Conservation (phyloP, 2,113 vertebrate genomes). For the Cebus imitator region DNA sequence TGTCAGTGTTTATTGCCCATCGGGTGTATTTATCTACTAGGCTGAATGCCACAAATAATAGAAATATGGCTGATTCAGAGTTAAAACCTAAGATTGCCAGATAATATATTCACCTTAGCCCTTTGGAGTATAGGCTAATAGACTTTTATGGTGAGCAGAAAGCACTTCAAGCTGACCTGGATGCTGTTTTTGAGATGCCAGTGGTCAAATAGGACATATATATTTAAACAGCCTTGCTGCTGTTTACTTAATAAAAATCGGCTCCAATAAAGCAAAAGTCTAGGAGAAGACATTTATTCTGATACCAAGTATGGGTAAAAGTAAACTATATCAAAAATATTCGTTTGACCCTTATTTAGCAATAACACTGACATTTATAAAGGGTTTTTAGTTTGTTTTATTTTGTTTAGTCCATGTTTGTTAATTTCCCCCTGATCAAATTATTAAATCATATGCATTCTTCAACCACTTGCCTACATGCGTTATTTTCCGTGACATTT, state of each 20-base stretch:
- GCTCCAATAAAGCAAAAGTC: background rate
- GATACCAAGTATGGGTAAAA: background rate
- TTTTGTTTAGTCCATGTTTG: background rate
- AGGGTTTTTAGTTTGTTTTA: background rate
- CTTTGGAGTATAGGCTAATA: background rate
- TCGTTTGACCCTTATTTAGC: background rate
- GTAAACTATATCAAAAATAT: background rate
- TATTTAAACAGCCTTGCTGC: background rate
- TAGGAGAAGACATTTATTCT: background rate
- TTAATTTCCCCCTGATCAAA: background rate
- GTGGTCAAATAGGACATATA: background rate
- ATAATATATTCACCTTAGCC: background rate
- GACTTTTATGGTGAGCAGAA: background rate
- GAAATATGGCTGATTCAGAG: background rate
- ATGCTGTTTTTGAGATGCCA: background rate
- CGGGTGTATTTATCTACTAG: background rate
- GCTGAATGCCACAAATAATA: background rate
- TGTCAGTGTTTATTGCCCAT: background rate
- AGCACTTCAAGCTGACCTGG: background rate
- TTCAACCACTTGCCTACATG: background rate
- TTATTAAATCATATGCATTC: background rate
- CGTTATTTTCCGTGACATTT: background rate
- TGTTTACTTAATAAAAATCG: background rate
- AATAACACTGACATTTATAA: background rate
- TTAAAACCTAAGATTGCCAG: background rate